A percentile compares a stretch with the other conserved stretches of the same genome.
These are phyloP conservation scores for Scaptomyza parva DNA, from an alignment of 2,888 invertebrate species.

Conservation along the genomic window DNA sequence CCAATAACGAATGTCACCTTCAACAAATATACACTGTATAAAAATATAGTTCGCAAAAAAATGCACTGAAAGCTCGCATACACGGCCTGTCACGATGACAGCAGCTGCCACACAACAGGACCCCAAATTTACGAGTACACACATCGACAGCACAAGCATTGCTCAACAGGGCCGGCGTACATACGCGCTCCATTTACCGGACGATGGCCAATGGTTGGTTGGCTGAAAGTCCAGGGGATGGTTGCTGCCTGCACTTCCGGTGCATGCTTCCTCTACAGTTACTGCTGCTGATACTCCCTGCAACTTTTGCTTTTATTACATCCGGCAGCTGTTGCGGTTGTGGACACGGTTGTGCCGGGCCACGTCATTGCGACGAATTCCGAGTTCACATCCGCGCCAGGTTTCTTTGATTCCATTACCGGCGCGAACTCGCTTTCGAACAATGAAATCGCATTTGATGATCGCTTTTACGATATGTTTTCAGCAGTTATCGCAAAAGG, in stretches of 20 bases:
- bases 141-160: conserved; percentile 20
- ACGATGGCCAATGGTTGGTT: conserved; percentile 45
- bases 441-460: conserved; percentile 46
- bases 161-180: conserved; percentile 1
- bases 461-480: conserved; percentile 24
- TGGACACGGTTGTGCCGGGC: conserved; percentile 19
- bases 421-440: conserved; percentile 5
- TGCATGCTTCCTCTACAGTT: conserved; percentile 42
- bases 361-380: conserved; percentile 25
- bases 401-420: conserved; percentile 46
- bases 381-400: conserved; percentile 24
- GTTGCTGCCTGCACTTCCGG: conserved; percentile 66
- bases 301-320: conserved; percentile 50
- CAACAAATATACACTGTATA: conserved; percentile 12
- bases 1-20: conserved; percentile 62
- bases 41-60: conserved; percentile 63
- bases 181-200: conserved; percentile 7
- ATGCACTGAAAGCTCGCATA: conserved; percentile 29
- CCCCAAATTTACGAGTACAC: conserved; percentile 46
- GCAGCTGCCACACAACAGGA: conserved; percentile 22
- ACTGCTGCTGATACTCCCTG: conserved; percentile 1
- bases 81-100: conserved; percentile 26
- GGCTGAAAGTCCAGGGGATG: conserved; percentile 18
- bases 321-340: conserved; percentile 58
- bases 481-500: conserved; percentile 4